Percentiles rank a stretch among this genome's conserved stretches.
Conservation (phyloP, 53 echinoderm and acorn worm species). For the Stichopus horrens region DNA sequence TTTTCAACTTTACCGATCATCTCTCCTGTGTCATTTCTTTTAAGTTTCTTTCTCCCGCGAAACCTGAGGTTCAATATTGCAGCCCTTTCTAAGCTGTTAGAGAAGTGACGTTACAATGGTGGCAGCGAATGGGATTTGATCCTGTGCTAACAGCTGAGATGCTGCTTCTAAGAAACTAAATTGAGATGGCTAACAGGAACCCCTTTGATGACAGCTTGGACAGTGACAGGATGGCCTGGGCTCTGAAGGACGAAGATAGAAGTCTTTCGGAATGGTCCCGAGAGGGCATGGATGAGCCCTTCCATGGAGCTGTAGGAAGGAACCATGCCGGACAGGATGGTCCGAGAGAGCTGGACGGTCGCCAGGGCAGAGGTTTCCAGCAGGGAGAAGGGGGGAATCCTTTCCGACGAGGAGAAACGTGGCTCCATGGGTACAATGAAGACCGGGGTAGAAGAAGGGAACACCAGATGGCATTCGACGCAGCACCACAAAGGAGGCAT, state of each 20-base stretch:
- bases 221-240: constrained; percentile 4
- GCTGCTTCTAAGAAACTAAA: not conserved
- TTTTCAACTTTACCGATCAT: too few species aligned
- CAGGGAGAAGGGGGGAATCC: not conserved
- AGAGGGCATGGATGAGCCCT: not conserved
- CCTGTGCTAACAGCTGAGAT: too few species aligned
- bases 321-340: not conserved
- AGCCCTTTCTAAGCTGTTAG: not conserved
- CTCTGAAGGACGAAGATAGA: too few species aligned
- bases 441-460: not conserved
- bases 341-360: not conserved
- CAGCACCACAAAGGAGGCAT: not conserved
- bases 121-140: constrained; percentile 6
- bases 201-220: constrained; percentile 18
- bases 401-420: not conserved
- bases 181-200: not conserved
- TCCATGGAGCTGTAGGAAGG: not conserved
- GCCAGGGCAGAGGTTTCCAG: too few species aligned
- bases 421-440: not conserved
- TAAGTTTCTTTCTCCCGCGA: too few species aligned
- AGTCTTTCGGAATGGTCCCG: not conserved
- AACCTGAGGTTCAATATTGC: not conserved
- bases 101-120: constrained; percentile 35
- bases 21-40: too few species aligned
- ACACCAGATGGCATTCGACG: not conserved